phyloP scores from a whole-genome alignment of 23 tunicate genomes.

The Phallusia fumigata region DNA sequence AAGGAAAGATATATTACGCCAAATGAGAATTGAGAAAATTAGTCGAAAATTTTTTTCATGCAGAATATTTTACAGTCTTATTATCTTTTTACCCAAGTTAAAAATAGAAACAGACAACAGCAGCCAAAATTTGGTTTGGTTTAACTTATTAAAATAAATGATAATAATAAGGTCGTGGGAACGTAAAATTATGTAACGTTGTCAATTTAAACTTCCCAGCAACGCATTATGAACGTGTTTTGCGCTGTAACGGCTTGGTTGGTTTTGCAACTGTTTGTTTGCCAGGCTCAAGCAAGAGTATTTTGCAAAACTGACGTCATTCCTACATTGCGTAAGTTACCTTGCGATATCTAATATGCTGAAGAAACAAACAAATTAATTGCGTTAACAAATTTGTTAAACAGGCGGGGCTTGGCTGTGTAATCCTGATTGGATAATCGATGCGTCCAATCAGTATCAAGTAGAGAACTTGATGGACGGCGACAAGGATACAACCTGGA shows the following conservation, averaged over 20 bases:
- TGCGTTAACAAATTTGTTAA: background rate
- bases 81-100: no score
- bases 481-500: background rate
- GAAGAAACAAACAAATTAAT: background rate
- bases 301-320: background rate
- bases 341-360: background rate
- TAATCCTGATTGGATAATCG: background rate
- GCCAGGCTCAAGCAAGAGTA: background rate
- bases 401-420: conserved; percentile 3
- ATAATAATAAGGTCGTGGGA: no score
- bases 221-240: no score
- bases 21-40: no score
- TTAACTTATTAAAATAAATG: no score
- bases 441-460: background rate
- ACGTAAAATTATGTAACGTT: no score
- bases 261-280: background rate
- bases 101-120: no score
- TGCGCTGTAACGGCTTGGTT: background rate
- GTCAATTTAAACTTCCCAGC: no score
- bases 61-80: no score
- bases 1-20: no score
- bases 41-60: no score
- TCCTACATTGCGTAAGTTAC: background rate
- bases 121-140: no score
- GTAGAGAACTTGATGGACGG: background rate